Evolutionary conservation across 2,797 vertebrate genomes (phyloP).

Genomic region (Tokudaia tokunoshimensis): DNA sequence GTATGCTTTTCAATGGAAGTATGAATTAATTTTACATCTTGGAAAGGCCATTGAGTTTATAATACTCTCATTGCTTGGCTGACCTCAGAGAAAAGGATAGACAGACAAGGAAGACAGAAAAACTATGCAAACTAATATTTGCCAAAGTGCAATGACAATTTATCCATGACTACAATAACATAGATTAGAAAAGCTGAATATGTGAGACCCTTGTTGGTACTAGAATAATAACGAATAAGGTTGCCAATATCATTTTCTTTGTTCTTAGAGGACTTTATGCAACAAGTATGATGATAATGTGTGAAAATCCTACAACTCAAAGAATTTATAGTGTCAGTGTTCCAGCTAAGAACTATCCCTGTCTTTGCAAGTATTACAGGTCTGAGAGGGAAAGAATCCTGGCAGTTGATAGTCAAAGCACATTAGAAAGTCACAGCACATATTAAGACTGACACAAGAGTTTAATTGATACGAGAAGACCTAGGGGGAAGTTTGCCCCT

Average conservation of each 20-base stretch:
- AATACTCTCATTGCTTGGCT: background rate
- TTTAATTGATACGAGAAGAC: background rate
- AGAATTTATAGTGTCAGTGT: background rate
- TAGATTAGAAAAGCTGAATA: background rate
- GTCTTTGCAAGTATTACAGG: background rate
- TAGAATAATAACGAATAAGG: background rate
- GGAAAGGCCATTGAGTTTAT: background rate
- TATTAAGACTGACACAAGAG: background rate
- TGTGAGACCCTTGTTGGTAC: background rate
- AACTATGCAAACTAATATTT: background rate
- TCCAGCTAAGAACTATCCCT: background rate
- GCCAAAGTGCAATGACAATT: background rate
- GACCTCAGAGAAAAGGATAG: background rate
- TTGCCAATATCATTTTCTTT: background rate
- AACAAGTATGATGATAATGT: background rate
- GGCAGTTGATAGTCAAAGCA: background rate
- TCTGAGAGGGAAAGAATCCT: background rate
- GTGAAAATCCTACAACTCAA: background rate
- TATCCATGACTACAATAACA: too few species aligned
- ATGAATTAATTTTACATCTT: background rate
- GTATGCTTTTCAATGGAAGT: background rate
- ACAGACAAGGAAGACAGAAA: background rate
- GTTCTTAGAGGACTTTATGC: background rate
- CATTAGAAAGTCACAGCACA: background rate
- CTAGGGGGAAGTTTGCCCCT: rapidly evolving